These are phyloP conservation scores for Criorhina ranunculi DNA, from an alignment of 2,888 invertebrate species.

Conservation along the genomic window DNA sequence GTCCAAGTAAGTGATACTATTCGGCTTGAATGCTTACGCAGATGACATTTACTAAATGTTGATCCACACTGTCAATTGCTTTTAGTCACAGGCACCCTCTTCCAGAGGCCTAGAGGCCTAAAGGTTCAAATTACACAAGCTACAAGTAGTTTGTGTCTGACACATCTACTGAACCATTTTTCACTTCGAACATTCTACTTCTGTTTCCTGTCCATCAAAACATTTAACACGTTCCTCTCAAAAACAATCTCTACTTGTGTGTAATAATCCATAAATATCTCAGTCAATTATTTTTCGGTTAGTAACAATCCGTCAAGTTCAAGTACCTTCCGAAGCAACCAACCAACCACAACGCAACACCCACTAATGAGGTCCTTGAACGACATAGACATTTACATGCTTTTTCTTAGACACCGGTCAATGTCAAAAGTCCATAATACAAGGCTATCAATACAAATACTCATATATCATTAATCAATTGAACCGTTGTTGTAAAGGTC, in stretches of 20 bases:
- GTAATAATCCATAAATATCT: slow-evolving; percentile 23
- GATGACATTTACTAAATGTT: no score
- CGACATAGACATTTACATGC: slow-evolving; percentile 15
- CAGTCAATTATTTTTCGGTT: slow-evolving; percentile 19
- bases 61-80: no score
- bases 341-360: slow-evolving; percentile 15
- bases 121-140: no score
- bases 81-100: no score
- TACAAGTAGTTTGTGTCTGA: no score
- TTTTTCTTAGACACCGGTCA: slow-evolving; percentile 16
- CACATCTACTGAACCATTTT: no score
- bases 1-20: no score
- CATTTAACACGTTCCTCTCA: no score
- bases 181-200: no score
- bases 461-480: neutral
- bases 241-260: neutral
- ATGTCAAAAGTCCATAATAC: slow-evolving; percentile 28
- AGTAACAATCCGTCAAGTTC: slow-evolving; percentile 38
- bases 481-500: slow-evolving; percentile 7
- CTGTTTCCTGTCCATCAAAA: no score
- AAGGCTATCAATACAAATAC: neutral
- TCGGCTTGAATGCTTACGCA: no score
- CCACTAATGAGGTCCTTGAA: slow-evolving; percentile 39
- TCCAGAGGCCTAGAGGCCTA: no score
- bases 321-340: slow-evolving; percentile 10